phyloP scores from a whole-genome alignment of 2,113 vertebrate genomes.

The Mobula birostris region DNA sequence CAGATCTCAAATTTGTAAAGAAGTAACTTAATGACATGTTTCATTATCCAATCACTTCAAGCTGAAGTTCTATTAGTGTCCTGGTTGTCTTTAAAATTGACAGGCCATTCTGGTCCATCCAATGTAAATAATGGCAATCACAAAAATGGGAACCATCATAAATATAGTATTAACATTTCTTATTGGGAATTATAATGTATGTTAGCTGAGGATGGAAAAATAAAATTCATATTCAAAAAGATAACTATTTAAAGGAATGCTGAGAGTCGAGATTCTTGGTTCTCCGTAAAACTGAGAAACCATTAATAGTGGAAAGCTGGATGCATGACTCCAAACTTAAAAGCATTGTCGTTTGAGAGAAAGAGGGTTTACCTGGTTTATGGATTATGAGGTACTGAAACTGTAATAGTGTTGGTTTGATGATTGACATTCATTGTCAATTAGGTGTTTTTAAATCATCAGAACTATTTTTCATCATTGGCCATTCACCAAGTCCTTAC shows the following conservation, averaged over 20 bases:
- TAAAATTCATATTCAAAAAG: neutral
- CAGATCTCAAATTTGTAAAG: neutral
- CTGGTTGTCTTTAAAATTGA: neutral
- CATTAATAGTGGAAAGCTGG: neutral
- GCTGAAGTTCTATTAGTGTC: neutral
- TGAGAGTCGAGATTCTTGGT: neutral
- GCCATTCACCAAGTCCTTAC: neutral
- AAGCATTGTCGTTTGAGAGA: neutral
- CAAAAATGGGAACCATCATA: neutral
- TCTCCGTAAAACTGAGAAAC: neutral
- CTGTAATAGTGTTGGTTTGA: neutral
- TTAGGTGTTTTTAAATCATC: conserved; percentile 12
- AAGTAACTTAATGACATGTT: neutral
- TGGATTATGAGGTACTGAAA: neutral
- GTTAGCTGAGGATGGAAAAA: neutral
- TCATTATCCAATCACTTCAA: neutral
- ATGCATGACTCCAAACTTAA: neutral
- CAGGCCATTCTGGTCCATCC: neutral
- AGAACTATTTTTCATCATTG: neutral
- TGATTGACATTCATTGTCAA: neutral
- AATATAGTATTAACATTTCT: neutral
- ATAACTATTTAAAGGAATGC: neutral
- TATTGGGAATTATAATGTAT: neutral
- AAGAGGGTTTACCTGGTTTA: neutral
- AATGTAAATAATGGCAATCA: neutral